phyloP scores from a whole-genome alignment of 2,797 vertebrate species.

The Oreochromis grahami region DNA sequence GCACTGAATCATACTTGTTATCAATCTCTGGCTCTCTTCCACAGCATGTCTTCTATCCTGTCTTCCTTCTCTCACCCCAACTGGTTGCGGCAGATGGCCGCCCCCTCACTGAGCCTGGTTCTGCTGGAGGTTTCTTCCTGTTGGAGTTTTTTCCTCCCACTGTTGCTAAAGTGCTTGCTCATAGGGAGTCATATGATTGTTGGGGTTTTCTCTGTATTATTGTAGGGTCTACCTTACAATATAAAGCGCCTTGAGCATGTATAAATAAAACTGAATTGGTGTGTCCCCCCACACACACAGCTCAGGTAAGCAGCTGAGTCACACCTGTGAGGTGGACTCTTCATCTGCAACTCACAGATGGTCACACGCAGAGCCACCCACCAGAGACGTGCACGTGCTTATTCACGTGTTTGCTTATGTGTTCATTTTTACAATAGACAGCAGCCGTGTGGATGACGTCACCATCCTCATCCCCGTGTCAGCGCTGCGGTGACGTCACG shows the following conservation, averaged over 20 bases:
- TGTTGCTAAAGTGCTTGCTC: background rate
- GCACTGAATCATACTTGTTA: background rate
- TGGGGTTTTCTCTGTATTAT: background rate
- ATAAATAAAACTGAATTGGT: background rate
- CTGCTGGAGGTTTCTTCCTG: background rate
- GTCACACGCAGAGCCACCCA: background rate
- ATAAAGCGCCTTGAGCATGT: background rate
- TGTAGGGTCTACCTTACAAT: background rate
- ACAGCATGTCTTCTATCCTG: background rate
- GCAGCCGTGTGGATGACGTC: background rate
- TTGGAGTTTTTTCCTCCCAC: background rate
- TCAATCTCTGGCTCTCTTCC: background rate
- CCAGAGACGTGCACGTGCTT: background rate
- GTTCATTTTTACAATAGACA: background rate
- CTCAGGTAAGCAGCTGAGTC: background rate
- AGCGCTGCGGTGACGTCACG: conserved; percentile 7
- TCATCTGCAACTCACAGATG: background rate
- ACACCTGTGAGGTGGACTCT: background rate
- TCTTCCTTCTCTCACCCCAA: background rate
- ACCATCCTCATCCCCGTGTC: background rate
- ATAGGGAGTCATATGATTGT: background rate
- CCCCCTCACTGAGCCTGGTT: background rate
- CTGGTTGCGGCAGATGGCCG: background rate
- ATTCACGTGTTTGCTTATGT: background rate
- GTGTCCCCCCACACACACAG: background rate